Evolutionary conservation across 2,113 vertebrate genomes (phyloP), one percentile per base, ranked within the genome.

Genomic region (Xyliphius kryptos): DNA sequence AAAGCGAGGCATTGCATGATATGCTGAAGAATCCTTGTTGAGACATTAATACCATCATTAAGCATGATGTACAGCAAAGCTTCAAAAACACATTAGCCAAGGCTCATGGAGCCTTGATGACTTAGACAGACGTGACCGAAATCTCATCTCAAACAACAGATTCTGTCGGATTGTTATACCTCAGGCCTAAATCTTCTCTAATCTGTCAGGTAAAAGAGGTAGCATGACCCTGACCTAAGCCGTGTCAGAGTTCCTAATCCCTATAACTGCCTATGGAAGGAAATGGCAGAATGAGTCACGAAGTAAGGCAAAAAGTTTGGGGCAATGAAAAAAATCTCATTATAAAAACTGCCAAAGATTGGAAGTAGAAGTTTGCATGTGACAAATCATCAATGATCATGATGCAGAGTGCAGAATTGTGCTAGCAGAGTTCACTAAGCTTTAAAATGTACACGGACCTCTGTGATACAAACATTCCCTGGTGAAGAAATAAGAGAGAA

Each of bases 351-450:
- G 40, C 47, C 54, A n/a, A n/a, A n/a, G n/a, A n/a, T n/a, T n/a
- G n/a, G n/a, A n/a, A n/a, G n/a, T n/a, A n/a, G n/a, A n/a, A n/a
- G n/a, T n/a, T n/a, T n/a, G n/a, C n/a, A n/a, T n/a, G n/a, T n/a
- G n/a, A n/a, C n/a, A n/a, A n/a, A n/a, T n/a, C n/a, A n/a, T n/a
- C n/a, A n/a, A n/a, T n/a, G n/a, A n/a, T n/a, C n/a, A 72, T 72
- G 75, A 74, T 70, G 61, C 73, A 72, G n/a, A n/a, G n/a, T 44
- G 32, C 36, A 53, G 64, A 66, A 74, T 74, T 70, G 70, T 65
- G 59, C 55, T 38, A 63, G 46, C 56, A 56, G 46, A 74, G 61
- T 61, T 56, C 49, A 14, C 16, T 66, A 67, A 62, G 54, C 60
- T 67, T 74, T 64, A 70, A 61, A 74, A 71, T 68, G 61, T 61